These are phyloP conservation scores for Callorhinus ursinus DNA, from an alignment of 2,113 vertebrate genomes.

Conservation along the genomic window DNA sequence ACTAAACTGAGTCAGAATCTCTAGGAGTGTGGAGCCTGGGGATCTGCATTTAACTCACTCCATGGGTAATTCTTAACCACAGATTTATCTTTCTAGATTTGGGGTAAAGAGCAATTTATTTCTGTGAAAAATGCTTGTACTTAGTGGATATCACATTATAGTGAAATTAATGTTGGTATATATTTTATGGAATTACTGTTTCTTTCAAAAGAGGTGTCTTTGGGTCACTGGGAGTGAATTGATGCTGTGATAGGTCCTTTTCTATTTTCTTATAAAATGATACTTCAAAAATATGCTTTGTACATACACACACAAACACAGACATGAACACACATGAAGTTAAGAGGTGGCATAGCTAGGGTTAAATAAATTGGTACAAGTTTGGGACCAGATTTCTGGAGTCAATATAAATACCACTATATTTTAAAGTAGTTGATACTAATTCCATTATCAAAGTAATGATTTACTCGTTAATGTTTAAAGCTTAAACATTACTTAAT, in stretches of 20 bases:
- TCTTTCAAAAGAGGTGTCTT: neutral
- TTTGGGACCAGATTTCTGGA: slow-evolving; percentile 42
- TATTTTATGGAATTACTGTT: neutral
- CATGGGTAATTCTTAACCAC: neutral
- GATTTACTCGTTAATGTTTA: slow-evolving; percentile 71
- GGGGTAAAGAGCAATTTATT: neutral
- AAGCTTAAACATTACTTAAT: slow-evolving; percentile 68
- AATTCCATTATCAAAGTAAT: slow-evolving; percentile 54
- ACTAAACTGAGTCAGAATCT: neutral
- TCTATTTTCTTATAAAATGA: slow-evolving; percentile 30
- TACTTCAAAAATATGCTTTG: slow-evolving; percentile 2
- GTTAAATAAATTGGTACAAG: slow-evolving; percentile 33
- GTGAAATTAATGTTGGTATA: neutral
- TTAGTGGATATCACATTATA: neutral
- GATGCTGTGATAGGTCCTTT: neutral
- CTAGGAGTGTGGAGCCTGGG: neutral
- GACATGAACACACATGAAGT: neutral
- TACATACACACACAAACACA: neutral
- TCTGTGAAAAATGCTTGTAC: neutral
- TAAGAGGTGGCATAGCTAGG: neutral
- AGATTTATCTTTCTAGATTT: neutral
- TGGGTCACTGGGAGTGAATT: neutral
- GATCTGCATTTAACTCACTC: neutral
- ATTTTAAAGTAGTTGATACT: slow-evolving; percentile 54
- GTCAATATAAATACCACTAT: neutral